A percentile compares a stretch with the other conserved stretches of the same genome.
phyloP scores from a whole-genome alignment of 2,113 vertebrate species.

The Himantopus leucocephalus region DNA sequence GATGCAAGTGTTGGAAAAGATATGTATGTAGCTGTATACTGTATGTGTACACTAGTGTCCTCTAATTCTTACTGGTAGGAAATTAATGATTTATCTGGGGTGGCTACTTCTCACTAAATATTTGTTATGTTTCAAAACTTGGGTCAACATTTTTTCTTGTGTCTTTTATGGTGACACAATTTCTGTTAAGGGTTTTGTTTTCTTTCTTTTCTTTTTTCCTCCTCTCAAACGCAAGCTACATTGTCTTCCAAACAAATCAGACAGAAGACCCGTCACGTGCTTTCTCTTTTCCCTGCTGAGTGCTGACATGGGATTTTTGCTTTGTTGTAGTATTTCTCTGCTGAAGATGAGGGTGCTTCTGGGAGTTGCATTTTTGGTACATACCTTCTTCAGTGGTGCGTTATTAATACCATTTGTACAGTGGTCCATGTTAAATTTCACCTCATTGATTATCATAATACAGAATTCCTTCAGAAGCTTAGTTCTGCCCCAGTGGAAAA shows the following conservation, averaged over 20 bases:
- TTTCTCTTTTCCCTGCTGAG: not conserved
- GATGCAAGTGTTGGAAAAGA: not conserved
- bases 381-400: not conserved
- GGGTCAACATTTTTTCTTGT: not conserved
- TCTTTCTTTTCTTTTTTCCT: not conserved
- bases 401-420: conserved; percentile 2
- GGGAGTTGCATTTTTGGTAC: not conserved
- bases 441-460: conserved; percentile 33
- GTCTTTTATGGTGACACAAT: not conserved
- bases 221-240: not conserved
- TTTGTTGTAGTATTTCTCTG: not conserved
- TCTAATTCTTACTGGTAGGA: not conserved
- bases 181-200: not conserved
- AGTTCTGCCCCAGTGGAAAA: conserved; percentile 19
- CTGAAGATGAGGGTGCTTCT: not conserved
- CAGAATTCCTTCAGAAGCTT: not conserved
- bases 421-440: conserved; percentile 15
- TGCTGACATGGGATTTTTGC: not conserved
- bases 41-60: not conserved
- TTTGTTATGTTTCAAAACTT: not conserved
- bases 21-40: not conserved
- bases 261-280: not conserved
- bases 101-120: not conserved
- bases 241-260: not conserved
- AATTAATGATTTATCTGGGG: not conserved